Evolutionary conservation across 1,140 invertebrate species (phyloP), one percentile per base, ranked within the genome.

Genomic region (Hypothenemus hampei): DNA sequence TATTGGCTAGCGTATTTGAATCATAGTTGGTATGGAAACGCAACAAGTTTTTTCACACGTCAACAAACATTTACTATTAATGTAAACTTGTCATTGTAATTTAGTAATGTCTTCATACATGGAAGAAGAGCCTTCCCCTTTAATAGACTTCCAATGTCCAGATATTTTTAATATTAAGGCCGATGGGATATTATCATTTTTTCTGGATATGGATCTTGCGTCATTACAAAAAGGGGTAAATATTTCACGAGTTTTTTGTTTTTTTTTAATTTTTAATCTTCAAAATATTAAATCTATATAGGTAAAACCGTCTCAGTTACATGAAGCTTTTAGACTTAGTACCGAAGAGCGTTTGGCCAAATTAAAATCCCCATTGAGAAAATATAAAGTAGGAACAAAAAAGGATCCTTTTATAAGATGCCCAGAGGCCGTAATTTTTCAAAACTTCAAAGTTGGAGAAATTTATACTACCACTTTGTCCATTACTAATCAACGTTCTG

Each of bases 391-490:
- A 3, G 29, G 31, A 6, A 41, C 44, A 16, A 49, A 60, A 48
- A 46, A 37, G 3, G 60, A 58, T 33, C 50, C 44, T 37, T 73
- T 76, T 24, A 57, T 60, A 18, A 51, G 65, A 1, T 65, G 47
- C 15, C 75, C 75, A 1, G 55, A 59, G 20, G 60, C 74, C 1
- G 35, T 77, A 3, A 54, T 76, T 29, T 76, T 75, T 54, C 73
- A 77, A 64, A 72, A 72, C 44, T 77, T 71, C 57, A 21, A 57
- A 16, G 41, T 62, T 3, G 71, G 69, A 15, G 46, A 65, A 15
- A 51, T 33, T 10, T 71, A 73, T 37, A 67, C 51, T 22, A 54
- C 68, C 5, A 57, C 58, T 0, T 44, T 78, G 4, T 60, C 56
- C 0, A 55, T 78, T 57, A 63, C 60, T 19, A 78, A 78, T 58